Evolutionary conservation across 2,888 invertebrate genomes (phyloP).

Genomic region (Agrotis puta): DNA sequence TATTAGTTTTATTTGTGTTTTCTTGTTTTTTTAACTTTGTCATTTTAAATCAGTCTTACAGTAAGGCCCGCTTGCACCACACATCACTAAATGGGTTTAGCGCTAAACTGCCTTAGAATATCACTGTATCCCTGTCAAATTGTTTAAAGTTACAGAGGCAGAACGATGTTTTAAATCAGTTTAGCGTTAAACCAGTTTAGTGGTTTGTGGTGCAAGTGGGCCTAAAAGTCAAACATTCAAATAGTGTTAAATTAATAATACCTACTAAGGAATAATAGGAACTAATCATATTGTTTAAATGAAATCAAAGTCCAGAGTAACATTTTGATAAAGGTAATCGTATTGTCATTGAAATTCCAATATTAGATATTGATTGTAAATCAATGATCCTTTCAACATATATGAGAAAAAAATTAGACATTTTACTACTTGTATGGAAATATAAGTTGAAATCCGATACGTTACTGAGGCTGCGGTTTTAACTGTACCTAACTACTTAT

Average conservation of each 20-base stretch:
- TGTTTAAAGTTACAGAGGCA: too few species aligned
- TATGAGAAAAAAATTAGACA: too few species aligned
- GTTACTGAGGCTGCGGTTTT: neutral
- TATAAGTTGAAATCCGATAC: neutral
- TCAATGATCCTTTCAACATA: too few species aligned
- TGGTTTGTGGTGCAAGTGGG: too few species aligned
- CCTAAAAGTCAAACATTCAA: neutral
- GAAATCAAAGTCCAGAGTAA: constrained; percentile 6
- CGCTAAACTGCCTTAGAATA: too few species aligned
- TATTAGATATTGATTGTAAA: neutral
- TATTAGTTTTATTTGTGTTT: neutral
- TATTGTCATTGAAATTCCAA: neutral
- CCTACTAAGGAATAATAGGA: neutral
- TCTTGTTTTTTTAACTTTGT: neutral
- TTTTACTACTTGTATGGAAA: neutral
- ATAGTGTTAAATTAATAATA: neutral
- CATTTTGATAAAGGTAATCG: constrained; percentile 1
- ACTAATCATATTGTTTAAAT: neutral
- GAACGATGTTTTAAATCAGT: too few species aligned
- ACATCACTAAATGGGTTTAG: too few species aligned
- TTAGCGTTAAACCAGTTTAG: too few species aligned
- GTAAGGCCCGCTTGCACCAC: too few species aligned
- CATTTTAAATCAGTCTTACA: neutral
- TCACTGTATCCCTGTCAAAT: too few species aligned
- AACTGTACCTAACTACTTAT: neutral